Conservation (phyloP, 2,113 vertebrate genomes). For the Oceanodroma tethys region DNA sequence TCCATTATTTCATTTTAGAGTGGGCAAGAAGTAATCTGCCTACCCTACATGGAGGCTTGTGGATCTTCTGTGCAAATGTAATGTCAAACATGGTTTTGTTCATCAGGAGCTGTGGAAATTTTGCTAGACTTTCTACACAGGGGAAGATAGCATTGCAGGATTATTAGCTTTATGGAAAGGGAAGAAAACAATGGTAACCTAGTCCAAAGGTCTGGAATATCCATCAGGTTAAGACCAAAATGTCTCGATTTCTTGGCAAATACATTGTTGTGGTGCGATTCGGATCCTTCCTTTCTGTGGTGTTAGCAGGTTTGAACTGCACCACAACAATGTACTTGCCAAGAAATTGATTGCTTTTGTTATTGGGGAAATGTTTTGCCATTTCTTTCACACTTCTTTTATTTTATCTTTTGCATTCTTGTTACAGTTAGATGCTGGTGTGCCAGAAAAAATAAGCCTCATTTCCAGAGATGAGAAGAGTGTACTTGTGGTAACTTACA, state of each 20-base stretch:
- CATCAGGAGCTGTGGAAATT: neutral
- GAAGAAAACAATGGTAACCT: neutral
- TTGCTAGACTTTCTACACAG: neutral
- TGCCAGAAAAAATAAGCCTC: conserved; percentile 98
- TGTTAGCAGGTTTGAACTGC: neutral
- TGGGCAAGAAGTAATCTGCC: neutral
- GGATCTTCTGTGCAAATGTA: neutral
- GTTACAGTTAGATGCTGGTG: conserved; percentile 93
- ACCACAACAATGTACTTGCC: neutral
- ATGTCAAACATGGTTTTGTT: neutral
- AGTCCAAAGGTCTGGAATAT: neutral
- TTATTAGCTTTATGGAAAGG: neutral
- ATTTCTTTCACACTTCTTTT: conserved; percentile 36
- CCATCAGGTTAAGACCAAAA: neutral
- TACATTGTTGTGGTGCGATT: neutral
- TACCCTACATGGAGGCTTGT: neutral
- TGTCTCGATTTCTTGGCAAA: conserved; percentile 44
- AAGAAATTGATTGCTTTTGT: conserved; percentile 59
- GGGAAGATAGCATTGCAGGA: neutral
- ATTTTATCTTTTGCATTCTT: conserved; percentile 61
- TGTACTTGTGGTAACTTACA: conserved; percentile 97
- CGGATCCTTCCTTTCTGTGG: neutral
- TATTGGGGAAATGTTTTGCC: conserved; percentile 61
- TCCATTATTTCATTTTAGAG: neutral
- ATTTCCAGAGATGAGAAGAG: conserved; percentile 99